phyloP scores from a whole-genome alignment of 2,888 invertebrate genomes.

The Rotaria magnacalcarata region DNA sequence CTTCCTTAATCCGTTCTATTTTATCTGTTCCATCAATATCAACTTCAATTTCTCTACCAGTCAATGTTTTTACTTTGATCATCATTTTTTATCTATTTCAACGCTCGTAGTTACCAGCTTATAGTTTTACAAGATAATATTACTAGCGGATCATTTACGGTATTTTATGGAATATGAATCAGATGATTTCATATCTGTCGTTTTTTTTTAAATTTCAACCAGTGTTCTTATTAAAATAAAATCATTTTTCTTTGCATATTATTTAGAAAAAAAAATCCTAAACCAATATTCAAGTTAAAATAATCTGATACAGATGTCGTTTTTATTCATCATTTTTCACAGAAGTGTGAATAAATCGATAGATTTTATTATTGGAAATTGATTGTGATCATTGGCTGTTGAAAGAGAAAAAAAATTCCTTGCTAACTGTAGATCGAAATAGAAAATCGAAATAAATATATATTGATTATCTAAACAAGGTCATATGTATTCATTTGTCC shows the following conservation, averaged over 20 bases:
- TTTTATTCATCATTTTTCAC: neutral
- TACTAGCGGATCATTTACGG: neutral
- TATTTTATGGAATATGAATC: neutral
- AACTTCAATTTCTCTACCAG: conserved; percentile 78
- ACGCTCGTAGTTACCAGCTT: neutral
- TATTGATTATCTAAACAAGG: neutral
- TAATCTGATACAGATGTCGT: neutral
- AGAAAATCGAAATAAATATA: neutral
- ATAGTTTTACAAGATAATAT: too few relatives aligned
- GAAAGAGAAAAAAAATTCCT: neutral
- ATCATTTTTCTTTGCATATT: neutral
- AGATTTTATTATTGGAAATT: neutral
- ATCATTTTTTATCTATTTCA: neutral
- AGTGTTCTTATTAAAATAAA: neutral
- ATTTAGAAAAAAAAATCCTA: neutral
- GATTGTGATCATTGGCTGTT: neutral
- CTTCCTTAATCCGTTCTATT: conserved; percentile 91
- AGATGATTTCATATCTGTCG: neutral
- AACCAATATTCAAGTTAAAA: too few relatives aligned
- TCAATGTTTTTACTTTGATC: conserved; percentile 58
- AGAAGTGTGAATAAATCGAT: too few relatives aligned
- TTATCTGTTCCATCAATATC: conserved; percentile 99
- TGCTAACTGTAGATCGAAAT: neutral
- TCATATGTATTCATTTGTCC: neutral
- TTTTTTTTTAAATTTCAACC: too few relatives aligned